Base-by-base conservation (phyloP, 2,888 invertebrate species). In the Agrochola macilenta region DNA sequence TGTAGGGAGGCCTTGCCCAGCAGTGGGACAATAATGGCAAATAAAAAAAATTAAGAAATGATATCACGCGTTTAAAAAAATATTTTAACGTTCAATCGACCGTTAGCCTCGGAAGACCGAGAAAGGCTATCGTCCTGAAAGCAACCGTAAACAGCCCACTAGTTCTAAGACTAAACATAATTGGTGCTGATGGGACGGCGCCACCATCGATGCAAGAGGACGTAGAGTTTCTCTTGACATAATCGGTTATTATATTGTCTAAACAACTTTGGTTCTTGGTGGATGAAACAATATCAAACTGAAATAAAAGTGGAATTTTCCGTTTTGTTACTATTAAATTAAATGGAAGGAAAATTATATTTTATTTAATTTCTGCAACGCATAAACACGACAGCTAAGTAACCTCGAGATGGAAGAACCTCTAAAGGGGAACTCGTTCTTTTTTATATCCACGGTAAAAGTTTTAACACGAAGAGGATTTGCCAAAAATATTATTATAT, bases 251-350 rank as follows among this genome's bases (percentile, higher is more conserved):
- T 54, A 23, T n/a, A 11, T 54, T 54, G n/a, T 54, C 23, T 54
- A 54, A n/a, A 14, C 35, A 43, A 39, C 1, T 7, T 20, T 26
- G 20, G 5, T 49, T 5, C 12, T 8, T 26, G 12, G 17, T 39
- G 7, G 9, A 35, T 23, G 3, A 35, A 64, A 8, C 26, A 39
- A 43, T 54, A 30, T 35, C 2, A 46, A 46, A 46, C n/a, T 35
- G 26, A 52, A 75, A 35, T 30, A 46, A 54, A 35, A 60, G 0
- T 8, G 1, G 9, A 43, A 43, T 64, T 69, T 61, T 57, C 79
- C 61, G 49, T 63, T 78, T 58, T 17, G 17, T 76, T n/a, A 30
- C 30, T 30, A 60, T 46, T 52, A n/a, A n/a, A 46, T 61, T 46
- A 20, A 74, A n/a, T 58, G 30, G 0, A 35, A 39, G 57, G 43